Evolutionary conservation across 2,888 invertebrate species (phyloP).

Genomic region (Phragmatobia fuliginosa): DNA sequence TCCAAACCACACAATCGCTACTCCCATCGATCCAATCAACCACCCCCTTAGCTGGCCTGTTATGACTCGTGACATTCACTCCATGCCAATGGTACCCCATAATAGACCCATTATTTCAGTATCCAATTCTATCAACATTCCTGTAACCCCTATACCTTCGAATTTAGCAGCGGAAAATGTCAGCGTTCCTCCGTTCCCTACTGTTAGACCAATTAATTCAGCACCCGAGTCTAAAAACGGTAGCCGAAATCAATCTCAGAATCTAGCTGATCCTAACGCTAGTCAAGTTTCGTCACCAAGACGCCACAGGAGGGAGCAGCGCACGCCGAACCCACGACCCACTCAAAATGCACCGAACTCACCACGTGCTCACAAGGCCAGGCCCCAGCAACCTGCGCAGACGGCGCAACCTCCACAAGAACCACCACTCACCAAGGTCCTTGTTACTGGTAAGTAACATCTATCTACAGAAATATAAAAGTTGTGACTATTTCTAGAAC

Average conservation of each 20-base stretch:
- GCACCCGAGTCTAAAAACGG: conserved; percentile 8
- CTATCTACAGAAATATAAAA: not conserved
- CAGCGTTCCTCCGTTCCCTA: not conserved
- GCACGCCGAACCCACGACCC: not conserved
- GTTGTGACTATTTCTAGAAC: too few relatives aligned
- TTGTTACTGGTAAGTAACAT: conserved; percentile 53
- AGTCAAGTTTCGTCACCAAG: conserved; percentile 5
- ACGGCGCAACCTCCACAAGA: not conserved
- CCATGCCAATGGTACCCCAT: not conserved
- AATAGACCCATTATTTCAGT: conserved; percentile 8
- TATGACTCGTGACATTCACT: not conserved
- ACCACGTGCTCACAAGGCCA: conserved; percentile 3
- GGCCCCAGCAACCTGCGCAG: conserved; percentile 1
- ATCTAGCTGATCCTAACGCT: not conserved
- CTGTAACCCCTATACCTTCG: not conserved
- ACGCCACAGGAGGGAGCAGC: conserved; percentile 10
- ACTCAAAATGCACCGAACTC: not conserved
- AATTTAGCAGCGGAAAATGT: not conserved
- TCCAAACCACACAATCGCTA: not conserved
- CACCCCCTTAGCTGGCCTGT: conserved; percentile 4
- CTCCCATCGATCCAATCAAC: not conserved
- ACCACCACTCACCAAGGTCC: conserved; percentile 19
- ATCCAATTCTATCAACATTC: not conserved
- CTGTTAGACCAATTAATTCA: not conserved
- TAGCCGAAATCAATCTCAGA: not conserved